These are phyloP conservation scores for Gavia stellata DNA, from an alignment of 2,113 vertebrate species.

Conservation along the genomic window DNA sequence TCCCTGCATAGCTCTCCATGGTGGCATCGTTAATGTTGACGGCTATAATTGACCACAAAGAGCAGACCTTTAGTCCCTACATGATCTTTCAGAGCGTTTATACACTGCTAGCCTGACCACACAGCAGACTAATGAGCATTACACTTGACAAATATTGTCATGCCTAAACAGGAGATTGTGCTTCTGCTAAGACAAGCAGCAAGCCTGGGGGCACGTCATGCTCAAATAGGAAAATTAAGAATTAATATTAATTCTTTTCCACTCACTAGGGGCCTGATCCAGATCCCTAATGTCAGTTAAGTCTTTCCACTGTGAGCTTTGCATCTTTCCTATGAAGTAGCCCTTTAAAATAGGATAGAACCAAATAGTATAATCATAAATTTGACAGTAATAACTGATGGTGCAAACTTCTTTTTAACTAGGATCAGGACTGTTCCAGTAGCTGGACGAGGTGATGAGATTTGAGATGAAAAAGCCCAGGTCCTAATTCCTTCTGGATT, in stretches of 20 bases:
- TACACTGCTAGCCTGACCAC: constrained; percentile 39
- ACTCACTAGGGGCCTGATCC: background rate
- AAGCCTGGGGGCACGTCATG: background rate
- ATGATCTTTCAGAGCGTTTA: constrained; percentile 28
- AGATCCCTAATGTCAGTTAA: background rate
- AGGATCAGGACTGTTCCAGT: background rate
- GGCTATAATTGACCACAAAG: constrained; percentile 50
- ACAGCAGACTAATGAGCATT: constrained; percentile 38
- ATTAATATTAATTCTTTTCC: constrained; percentile 25
- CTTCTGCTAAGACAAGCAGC: constrained; percentile 19
- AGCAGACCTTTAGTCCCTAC: constrained; percentile 38
- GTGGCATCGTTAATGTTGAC: constrained; percentile 46
- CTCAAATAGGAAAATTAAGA: background rate
- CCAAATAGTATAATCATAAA: background rate
- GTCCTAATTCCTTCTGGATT: background rate
- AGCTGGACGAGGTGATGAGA: background rate
- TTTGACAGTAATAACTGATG: background rate
- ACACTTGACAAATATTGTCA: constrained; percentile 48
- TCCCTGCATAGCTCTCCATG: background rate
- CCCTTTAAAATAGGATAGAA: background rate
- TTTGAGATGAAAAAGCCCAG: background rate
- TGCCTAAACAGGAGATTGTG: constrained; percentile 16
- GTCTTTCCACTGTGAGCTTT: background rate
- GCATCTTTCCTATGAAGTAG: background rate
- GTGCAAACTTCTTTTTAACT: background rate